These are phyloP conservation scores for Liodrosophila aerea DNA, from an alignment of 2,888 invertebrate species.

Conservation along the genomic window DNA sequence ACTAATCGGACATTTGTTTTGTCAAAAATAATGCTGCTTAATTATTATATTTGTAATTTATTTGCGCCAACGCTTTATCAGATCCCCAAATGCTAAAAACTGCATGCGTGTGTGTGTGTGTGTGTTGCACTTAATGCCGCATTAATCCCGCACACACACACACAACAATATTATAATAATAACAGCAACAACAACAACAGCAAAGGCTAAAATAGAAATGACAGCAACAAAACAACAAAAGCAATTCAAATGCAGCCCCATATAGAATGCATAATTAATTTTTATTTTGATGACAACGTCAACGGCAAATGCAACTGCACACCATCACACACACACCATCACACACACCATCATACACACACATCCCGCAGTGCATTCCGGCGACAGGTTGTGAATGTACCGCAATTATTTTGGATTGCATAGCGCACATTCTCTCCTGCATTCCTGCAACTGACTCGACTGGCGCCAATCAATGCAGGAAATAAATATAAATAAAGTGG, in stretches of 20 bases:
- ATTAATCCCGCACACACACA: constrained; percentile 71
- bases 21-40: constrained; percentile 78
- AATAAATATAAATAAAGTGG: neutral
- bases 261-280: constrained; percentile 81
- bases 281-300: constrained; percentile 81
- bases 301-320: constrained; percentile 37
- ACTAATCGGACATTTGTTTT: constrained; percentile 67
- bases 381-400: constrained; percentile 28
- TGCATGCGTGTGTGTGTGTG: constrained; percentile 10
- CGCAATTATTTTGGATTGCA: constrained; percentile 57
- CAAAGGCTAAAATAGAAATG: constrained; percentile 62
- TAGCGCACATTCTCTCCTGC: constrained; percentile 7
- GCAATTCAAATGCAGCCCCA: constrained; percentile 73
- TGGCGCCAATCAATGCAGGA: constrained; percentile 1
- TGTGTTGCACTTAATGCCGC: constrained; percentile 28
- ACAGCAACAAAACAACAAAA: constrained; percentile 73
- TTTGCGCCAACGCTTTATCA: constrained; percentile 70
- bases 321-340: constrained; percentile 2
- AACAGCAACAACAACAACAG: constrained; percentile 34
- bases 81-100: constrained; percentile 66
- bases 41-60: constrained; percentile 80
- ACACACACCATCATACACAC: neutral
- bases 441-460: constrained; percentile 16
- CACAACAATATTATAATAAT: constrained; percentile 28
- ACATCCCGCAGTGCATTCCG: constrained; percentile 9